Evolutionary conservation across 2,888 invertebrate genomes (phyloP), one percentile per base, ranked within the genome.

Genomic region (Leptinotarsa rubiginosa): DNA sequence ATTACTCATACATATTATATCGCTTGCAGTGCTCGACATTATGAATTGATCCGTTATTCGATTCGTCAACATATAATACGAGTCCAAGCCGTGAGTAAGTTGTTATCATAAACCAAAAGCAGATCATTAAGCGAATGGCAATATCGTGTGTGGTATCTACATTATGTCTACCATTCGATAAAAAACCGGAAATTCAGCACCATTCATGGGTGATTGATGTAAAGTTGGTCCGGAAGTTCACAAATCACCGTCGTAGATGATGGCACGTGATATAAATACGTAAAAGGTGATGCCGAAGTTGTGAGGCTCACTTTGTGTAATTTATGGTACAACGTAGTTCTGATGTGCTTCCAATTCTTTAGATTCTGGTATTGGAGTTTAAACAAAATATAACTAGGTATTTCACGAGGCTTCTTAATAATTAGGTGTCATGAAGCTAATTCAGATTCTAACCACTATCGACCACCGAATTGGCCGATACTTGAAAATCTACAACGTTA

Each of bases 241-340:
- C 83, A 83, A 83, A 83, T 82, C 83, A 83, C 77, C 75, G 78
- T 75, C 75, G 72, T 75, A 75, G 78, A 78, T 79, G 80, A 79
- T 72, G 79, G 78, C 80, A 81, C 83, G 83, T 83, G 82, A 81
- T 80, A 78, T 81, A 79, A 82, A 83, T 83, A 80, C 80, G 81
- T 79, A 82, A 70, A 65, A 66, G 52, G 47, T 67, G 62, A 62
- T 31, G 62, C n/a, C 62, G 56, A 5, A 62, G 62, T 41, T 62
- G 62, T 31, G 31, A 62, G 18, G n/a, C 41, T 15, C 41, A n/a
- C 62, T 25, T 62, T 62, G 25, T 62, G 62, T 62, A 62, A 62
- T 62, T 62, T 31, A 62, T 62, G 16, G 31, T 31, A 62, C 16
- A 18, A 3, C 3, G 41, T n/a, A 3, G 13, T 3, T 16, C 62